phyloP scores from a whole-genome alignment of 2,113 vertebrate genomes.

The Crypturellus undulatus region DNA sequence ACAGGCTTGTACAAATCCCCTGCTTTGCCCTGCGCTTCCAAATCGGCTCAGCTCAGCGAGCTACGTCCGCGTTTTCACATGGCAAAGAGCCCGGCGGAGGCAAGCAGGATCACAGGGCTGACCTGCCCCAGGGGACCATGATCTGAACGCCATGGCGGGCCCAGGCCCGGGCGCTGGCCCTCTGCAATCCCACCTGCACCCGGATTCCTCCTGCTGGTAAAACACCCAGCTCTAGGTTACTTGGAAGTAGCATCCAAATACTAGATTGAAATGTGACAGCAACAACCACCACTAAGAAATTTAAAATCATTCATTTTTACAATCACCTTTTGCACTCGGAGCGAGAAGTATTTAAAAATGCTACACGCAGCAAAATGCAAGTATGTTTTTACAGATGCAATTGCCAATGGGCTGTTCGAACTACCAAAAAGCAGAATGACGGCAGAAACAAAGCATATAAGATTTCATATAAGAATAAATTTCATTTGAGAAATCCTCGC shows the following conservation, averaged over 20 bases:
- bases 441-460: neutral
- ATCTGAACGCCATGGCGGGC: neutral
- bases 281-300: neutral
- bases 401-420: constrained; percentile 10
- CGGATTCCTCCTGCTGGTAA: neutral
- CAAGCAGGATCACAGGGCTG: neutral
- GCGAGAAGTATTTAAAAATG: neutral
- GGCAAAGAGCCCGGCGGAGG: neutral
- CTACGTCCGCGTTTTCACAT: fast-evolving
- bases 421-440: neutral
- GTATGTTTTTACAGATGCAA: neutral
- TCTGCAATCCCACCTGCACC: neutral
- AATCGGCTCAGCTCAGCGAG: neutral
- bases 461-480: no score
- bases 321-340: neutral
- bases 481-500: neutral
- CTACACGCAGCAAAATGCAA: neutral
- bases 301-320: neutral
- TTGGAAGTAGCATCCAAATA: neutral
- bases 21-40: neutral
- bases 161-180: neutral
- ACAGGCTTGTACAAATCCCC: neutral
- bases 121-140: no score
- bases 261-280: neutral
- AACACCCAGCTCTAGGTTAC: neutral